phyloP scores from a whole-genome alignment of 2,113 vertebrate genomes.

The Gallinago jamesoni region DNA sequence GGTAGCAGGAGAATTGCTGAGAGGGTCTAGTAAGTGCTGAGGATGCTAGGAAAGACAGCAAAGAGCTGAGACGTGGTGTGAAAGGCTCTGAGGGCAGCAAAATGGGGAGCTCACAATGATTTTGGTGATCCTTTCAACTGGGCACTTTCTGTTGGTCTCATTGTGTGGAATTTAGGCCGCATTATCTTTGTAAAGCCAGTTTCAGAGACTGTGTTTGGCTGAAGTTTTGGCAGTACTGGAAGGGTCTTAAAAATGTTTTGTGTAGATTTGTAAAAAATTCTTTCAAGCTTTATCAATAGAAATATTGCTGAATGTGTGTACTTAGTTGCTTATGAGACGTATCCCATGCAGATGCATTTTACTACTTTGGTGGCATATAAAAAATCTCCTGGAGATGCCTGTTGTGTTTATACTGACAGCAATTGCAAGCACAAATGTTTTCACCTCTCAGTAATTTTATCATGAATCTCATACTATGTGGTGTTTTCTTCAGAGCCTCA shows the following conservation, averaged over 20 bases:
- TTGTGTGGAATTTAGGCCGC: background rate
- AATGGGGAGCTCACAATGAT: background rate
- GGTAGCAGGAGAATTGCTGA: background rate
- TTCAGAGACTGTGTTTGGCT: background rate
- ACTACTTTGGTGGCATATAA: background rate
- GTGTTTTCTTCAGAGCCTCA: background rate
- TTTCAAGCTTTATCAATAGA: background rate
- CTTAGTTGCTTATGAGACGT: background rate
- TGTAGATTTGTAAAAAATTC: background rate
- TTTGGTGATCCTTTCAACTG: background rate
- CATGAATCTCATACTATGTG: background rate
- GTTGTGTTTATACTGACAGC: background rate
- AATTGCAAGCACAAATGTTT: background rate
- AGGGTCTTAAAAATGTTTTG: background rate
- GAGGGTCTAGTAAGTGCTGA: background rate
- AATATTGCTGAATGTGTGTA: background rate
- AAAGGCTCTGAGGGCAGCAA: background rate
- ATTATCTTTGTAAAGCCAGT: background rate
- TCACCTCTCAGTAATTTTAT: background rate
- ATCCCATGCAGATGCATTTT: background rate
- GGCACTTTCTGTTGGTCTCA: background rate
- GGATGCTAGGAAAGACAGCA: background rate
- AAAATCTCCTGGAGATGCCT: background rate
- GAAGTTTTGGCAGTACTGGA: background rate
- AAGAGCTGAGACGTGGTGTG: background rate